Evolutionary conservation across 1,140 invertebrate species (phyloP), one percentile per base, ranked within the genome.

Genomic region (Neodiprion pinetum): DNA sequence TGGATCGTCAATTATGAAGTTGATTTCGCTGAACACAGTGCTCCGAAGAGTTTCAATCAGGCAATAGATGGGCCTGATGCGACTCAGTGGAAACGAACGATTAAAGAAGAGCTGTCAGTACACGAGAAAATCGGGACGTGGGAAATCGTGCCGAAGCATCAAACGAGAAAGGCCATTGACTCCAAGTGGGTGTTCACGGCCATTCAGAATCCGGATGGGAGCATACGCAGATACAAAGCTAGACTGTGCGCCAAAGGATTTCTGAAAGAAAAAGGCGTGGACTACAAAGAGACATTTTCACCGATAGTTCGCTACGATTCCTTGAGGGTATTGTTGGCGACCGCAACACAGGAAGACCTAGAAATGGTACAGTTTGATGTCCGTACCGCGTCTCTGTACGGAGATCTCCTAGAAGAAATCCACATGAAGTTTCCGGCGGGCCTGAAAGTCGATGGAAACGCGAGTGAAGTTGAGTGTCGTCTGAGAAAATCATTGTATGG

Each of bases 341-440:
- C 78, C 14, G 80, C 78, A 10, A 77, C 78, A 0, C 69, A 75
- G 48, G 23, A 73, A n/a, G 48, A 73, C 9, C 12, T 75, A 14
- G 23, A 72, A n/a, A 53, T 72, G n/a, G 23, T 66, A 28, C 80
- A 79, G 10, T 76, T 81, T 40, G 83, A 86, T 77, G 72, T 86
- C 3, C 77, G 75, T 28, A 86, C 81, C 48, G 85, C 85, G n/a
- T 85, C 81, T 79, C 72, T 86, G 11, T 71, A 86, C 75, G 82
- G 76, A 17, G 69, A 80, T 10, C 53, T 86, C 7, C 71, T 79
- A n/a, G 79, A 84, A 77, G 74, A 79, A 50, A 67, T 84, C 10
- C 82, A 79, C 68, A 82, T 86, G 81, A 67, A 79, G 28, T 74
- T 79, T 71, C 83, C 84, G 14, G 73, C 78, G 80, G 76, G 77